Percentiles rank a stretch among this genome's conserved stretches.
These are phyloP conservation scores for Meloidogyne exigua DNA, from an alignment of 1,140 invertebrate genomes.

Conservation along the genomic window DNA sequence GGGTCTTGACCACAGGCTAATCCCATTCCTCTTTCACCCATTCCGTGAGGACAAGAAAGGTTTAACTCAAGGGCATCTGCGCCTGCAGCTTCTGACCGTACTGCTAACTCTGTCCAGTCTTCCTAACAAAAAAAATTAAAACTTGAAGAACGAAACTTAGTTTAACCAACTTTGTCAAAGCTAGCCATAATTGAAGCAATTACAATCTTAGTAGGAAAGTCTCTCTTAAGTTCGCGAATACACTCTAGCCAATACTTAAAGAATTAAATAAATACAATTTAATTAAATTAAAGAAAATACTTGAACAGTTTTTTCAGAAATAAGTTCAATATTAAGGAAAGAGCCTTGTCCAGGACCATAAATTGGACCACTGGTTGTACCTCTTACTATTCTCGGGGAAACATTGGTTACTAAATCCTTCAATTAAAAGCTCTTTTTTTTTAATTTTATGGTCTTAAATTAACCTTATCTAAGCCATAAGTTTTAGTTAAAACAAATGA, in stretches of 20 bases:
- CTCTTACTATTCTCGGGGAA: constrained; percentile 88
- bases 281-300: not conserved
- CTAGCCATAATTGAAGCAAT: constrained; percentile 96
- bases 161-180: constrained; percentile 70
- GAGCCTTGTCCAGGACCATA: constrained; percentile 86
- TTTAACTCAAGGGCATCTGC: constrained; percentile 93
- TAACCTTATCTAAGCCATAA: constrained; percentile 85
- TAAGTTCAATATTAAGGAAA: constrained; percentile 95
- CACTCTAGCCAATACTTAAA: constrained; percentile 82
- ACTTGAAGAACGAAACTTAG: too few relatives aligned
- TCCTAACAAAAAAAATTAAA: constrained; percentile 49
- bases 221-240: constrained; percentile 82
- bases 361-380: constrained; percentile 82
- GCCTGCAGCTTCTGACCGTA: constrained; percentile 76
- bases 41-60: constrained; percentile 94
- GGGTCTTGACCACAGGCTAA: constrained; percentile 93
- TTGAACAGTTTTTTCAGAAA: constrained; percentile 88
- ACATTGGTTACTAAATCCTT: constrained; percentile 92
- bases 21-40: constrained; percentile 91
- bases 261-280: not conserved
- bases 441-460: not conserved
- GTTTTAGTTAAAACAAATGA: constrained; percentile 94
- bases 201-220: constrained; percentile 86
- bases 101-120: constrained; percentile 83
- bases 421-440: not conserved